Conservation (phyloP, 2,113 vertebrate species). For the Dromas ardeola region DNA sequence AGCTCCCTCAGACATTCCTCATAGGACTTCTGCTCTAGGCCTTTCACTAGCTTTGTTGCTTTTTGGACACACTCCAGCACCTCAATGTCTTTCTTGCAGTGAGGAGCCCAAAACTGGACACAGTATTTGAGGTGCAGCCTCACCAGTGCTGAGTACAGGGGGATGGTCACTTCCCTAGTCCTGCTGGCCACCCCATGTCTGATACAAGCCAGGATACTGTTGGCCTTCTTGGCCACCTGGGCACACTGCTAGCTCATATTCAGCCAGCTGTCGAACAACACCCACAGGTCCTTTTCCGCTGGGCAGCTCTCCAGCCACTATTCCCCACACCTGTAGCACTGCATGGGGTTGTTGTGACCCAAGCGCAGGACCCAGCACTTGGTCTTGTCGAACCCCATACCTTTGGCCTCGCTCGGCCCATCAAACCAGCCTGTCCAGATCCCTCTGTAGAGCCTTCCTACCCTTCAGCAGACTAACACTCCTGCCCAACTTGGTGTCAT, state of each 20-base stretch:
- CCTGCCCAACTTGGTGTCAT: background rate
- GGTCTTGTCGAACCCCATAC: background rate
- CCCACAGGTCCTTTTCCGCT: background rate
- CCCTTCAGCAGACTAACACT: background rate
- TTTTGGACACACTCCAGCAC: fast-evolving
- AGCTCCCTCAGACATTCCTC: background rate
- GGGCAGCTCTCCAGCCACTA: background rate
- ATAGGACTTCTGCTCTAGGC: background rate
- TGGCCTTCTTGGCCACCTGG: background rate
- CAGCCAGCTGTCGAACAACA: fast-evolving
- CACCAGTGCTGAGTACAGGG: background rate
- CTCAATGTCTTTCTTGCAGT: background rate
- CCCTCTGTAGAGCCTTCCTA: background rate
- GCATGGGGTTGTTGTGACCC: background rate
- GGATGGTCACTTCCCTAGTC: background rate
- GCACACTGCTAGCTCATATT: background rate
- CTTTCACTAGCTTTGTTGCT: background rate
- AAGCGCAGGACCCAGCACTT: background rate
- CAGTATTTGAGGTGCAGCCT: background rate
- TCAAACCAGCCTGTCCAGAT: background rate
- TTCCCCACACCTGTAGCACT: background rate
- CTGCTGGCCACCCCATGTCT: background rate
- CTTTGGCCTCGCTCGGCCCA: fast-evolving
- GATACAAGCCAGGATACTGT: background rate
- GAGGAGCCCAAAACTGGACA: background rate